Percentiles rank a stretch among this genome's conserved stretches.
Evolutionary conservation across 2,888 invertebrate species (phyloP).

Genomic region (Flabesymbios commensalis): DNA sequence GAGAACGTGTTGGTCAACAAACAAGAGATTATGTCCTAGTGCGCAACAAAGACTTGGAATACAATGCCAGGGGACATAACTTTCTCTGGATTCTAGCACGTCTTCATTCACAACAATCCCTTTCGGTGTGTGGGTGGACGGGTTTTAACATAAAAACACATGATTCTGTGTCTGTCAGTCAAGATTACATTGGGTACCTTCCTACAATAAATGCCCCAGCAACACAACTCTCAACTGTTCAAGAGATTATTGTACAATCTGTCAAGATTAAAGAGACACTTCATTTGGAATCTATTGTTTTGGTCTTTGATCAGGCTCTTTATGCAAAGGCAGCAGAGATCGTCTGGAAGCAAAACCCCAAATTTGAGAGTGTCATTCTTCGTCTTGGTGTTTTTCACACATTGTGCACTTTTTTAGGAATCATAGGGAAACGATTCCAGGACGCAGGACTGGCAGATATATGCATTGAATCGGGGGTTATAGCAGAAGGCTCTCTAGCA

Average conservation of each 20-base stretch:
- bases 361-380: slow-evolving; percentile 20
- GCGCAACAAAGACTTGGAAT: no score
- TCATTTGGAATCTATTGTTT: slow-evolving; percentile 9
- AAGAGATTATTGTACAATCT: slow-evolving; percentile 11
- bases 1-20: not conserved
- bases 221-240: slow-evolving; percentile 19
- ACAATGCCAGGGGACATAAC: no score
- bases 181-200: slow-evolving; percentile 19
- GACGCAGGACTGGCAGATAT: slow-evolving; percentile 33
- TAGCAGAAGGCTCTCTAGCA: slow-evolving; percentile 32
- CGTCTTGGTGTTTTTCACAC: slow-evolving; percentile 32
- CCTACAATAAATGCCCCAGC: slow-evolving; percentile 25
- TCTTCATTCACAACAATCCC: not conserved
- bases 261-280: slow-evolving; percentile 18
- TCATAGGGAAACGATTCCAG: slow-evolving; percentile 31
- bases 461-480: slow-evolving; percentile 27
- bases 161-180: slow-evolving; percentile 5
- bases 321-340: slow-evolving; percentile 36
- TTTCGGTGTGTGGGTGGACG: slow-evolving; percentile 21
- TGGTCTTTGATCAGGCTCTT: slow-evolving; percentile 32
- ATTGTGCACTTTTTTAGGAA: slow-evolving; percentile 22
- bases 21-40: no score
- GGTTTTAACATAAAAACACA: slow-evolving; percentile 25
- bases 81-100: not conserved
- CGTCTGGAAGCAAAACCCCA: slow-evolving; percentile 23